These are phyloP conservation scores for Stigmatopora argus DNA, from an alignment of 2,113 vertebrate species.

Conservation along the genomic window DNA sequence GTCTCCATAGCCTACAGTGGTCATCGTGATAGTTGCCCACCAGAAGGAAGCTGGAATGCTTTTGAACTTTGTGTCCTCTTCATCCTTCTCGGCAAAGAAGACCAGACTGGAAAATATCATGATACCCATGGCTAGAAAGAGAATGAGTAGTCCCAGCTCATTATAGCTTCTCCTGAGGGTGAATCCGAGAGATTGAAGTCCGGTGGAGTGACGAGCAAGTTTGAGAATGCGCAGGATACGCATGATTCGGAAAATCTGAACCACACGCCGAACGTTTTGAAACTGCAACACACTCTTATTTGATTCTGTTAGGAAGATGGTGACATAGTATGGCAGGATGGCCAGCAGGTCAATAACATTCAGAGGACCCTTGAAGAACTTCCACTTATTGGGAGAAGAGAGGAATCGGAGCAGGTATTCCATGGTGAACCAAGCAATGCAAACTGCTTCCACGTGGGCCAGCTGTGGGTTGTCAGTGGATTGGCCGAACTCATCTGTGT, in stretches of 20 bases:
- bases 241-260: constrained; percentile 99
- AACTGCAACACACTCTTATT: constrained; percentile 99
- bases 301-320: constrained; percentile 97
- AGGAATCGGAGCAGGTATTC: constrained; percentile 96
- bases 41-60: constrained; percentile 99
- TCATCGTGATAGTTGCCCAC: constrained; percentile 99
- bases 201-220: constrained; percentile 92
- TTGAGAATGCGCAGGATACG: constrained; percentile 94
- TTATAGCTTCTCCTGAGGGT: constrained; percentile 95
- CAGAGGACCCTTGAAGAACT: constrained; percentile 96
- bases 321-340: constrained; percentile 95
- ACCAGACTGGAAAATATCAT: constrained; percentile 99
- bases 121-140: constrained; percentile 98
- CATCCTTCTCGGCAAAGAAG: constrained; percentile 98
- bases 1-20: constrained; percentile 95
- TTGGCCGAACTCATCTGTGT: constrained; percentile 87
- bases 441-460: constrained; percentile 94
- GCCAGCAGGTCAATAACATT: constrained; percentile 96
- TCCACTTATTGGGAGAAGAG: constrained; percentile 98
- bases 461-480: constrained; percentile 92
- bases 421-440: constrained; percentile 99
- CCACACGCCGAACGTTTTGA: constrained; percentile 93
- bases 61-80: constrained; percentile 98
- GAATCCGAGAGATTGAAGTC: constrained; percentile 95
- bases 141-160: constrained; percentile 91